These are phyloP conservation scores for Tragelaphus buxtoni DNA, from an alignment of 2,113 vertebrate species.

Conservation along the genomic window DNA sequence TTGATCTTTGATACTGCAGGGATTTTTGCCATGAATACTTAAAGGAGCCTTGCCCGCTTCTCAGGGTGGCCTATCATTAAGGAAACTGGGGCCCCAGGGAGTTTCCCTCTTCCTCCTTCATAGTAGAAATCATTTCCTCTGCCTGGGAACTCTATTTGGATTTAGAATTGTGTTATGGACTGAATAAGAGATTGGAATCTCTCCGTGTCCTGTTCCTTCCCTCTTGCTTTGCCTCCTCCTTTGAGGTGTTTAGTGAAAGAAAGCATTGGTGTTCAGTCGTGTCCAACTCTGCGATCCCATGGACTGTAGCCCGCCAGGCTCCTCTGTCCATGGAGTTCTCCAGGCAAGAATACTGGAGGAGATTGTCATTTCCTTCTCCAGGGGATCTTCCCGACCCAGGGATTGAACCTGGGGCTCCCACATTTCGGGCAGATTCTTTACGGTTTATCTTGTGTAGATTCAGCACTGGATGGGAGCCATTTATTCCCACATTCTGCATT, in stretches of 20 bases:
- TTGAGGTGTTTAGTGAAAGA: neutral
- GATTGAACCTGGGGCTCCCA: neutral
- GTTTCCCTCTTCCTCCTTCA: neutral
- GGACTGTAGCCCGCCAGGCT: too few relatives aligned
- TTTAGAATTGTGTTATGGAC: neutral
- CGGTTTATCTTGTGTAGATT: neutral
- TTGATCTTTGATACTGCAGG: neutral
- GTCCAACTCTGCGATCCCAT: too few relatives aligned
- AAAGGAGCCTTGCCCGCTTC: neutral
- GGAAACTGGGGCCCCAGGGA: neutral
- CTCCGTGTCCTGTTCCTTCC: neutral
- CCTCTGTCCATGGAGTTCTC: too few relatives aligned
- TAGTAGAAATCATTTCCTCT: neutral
- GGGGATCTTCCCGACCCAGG: neutral
- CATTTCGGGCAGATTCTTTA: neutral
- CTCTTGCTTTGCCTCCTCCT: neutral
- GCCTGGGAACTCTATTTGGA: neutral
- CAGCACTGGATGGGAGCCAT: neutral
- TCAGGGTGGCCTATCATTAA: neutral
- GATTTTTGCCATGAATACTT: neutral
- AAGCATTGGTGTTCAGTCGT: neutral
- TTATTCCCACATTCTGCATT: neutral
- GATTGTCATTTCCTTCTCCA: too few relatives aligned
- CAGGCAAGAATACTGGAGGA: too few relatives aligned
- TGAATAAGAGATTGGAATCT: neutral